These are phyloP conservation scores for Dendrocincla tyrannina DNA, from an alignment of 2,797 vertebrate genomes.

Conservation along the genomic window DNA sequence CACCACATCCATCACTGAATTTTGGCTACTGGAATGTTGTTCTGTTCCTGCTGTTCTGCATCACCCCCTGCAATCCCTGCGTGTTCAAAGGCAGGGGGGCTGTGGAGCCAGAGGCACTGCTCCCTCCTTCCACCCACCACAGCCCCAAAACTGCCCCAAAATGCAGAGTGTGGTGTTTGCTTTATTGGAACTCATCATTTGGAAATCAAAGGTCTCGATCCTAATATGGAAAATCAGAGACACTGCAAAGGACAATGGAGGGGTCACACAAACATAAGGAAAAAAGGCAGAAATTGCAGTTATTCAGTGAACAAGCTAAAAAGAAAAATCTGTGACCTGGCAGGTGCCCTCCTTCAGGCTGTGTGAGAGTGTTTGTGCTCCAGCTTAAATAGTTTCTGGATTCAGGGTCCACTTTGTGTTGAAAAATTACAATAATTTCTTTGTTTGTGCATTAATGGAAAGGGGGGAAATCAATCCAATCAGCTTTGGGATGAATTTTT, in stretches of 20 bases:
- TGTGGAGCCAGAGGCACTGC: not conserved
- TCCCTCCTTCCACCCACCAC: not conserved
- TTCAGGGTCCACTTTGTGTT: not conserved
- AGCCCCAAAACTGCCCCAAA: not conserved
- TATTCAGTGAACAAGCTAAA: not conserved
- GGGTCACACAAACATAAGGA: not conserved
- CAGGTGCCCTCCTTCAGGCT: not conserved
- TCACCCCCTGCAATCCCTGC: rapidly evolving
- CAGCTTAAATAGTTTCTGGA: not conserved
- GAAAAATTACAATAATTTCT: not conserved
- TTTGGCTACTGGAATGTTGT: not conserved
- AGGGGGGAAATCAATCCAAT: not conserved
- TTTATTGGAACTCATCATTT: not conserved
- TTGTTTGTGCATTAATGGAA: not conserved
- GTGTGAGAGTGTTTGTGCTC: not conserved
- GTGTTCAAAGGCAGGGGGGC: not conserved
- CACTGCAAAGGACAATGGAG: not conserved
- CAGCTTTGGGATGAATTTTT: not conserved
- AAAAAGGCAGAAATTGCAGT: conserved; percentile 12
- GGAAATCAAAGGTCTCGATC: not conserved
- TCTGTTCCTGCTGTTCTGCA: not conserved
- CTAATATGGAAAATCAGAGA: not conserved
- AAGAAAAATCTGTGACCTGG: not conserved
- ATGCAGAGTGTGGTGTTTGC: not conserved
- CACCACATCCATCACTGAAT: not conserved